phyloP scores from a whole-genome alignment of 2,888 invertebrate species.

The Bellardia pandia region DNA sequence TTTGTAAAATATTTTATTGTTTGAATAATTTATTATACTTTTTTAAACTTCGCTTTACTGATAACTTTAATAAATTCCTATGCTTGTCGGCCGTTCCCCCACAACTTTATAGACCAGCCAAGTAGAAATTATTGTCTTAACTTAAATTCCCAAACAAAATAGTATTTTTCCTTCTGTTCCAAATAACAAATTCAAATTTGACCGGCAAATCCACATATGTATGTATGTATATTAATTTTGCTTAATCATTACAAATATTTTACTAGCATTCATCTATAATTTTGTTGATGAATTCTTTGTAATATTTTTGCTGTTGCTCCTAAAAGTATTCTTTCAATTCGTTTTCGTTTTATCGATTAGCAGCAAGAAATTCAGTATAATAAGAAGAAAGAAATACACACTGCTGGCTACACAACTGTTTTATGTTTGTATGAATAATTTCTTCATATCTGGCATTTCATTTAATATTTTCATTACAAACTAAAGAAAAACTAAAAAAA shows the following conservation, averaged over 20 bases:
- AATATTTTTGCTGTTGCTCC: slow-evolving; percentile 7
- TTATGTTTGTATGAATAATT: background rate
- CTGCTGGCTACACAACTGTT: background rate
- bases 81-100: no score
- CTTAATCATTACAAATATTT: slow-evolving; percentile 10
- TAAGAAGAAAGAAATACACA: background rate
- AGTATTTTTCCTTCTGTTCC: no score
- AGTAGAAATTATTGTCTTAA: background rate
- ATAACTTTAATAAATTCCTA: no score
- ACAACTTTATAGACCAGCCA: no score
- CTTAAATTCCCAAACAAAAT: slow-evolving; percentile 1
- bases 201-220: background rate
- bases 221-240: background rate
- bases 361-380: background rate
- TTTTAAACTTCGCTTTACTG: no score
- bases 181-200: background rate
- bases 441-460: slow-evolving; percentile 29
- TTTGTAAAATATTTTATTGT: no score
- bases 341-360: slow-evolving; percentile 10
- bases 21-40: no score
- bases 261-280: background rate
- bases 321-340: slow-evolving; percentile 9
- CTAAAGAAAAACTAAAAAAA: background rate
- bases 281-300: background rate
- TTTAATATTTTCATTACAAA: slow-evolving; percentile 26